Percentiles rank a stretch among this genome's conserved stretches.
Conservation (phyloP, 1,140 invertebrate genomes). For the Drosophila virilis region DNA sequence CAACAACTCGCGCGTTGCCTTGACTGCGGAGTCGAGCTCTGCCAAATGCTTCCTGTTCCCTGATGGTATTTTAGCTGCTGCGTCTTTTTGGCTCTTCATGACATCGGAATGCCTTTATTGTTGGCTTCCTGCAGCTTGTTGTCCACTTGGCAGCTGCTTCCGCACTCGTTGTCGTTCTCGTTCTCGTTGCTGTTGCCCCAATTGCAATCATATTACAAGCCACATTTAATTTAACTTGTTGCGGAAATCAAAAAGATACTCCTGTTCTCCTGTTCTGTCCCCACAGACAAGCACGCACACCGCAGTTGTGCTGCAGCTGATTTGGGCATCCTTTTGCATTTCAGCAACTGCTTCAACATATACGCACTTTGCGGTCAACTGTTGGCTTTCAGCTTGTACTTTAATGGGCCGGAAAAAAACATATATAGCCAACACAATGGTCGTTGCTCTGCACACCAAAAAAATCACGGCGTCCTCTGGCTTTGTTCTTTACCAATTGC, state of each 20-base stretch:
- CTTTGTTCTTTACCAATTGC: conserved; percentile 12
- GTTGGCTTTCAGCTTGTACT: conserved; percentile 38
- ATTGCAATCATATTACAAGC: conserved; percentile 78
- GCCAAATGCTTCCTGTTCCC: conserved; percentile 68
- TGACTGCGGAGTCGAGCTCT: conserved; percentile 3
- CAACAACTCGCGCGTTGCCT: not conserved
- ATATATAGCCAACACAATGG: conserved; percentile 21
- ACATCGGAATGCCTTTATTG: conserved; percentile 63
- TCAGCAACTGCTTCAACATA: conserved; percentile 4
- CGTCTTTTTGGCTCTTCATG: conserved; percentile 5
- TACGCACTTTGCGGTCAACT: conserved; percentile 41
- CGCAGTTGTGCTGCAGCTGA: conserved; percentile 1
- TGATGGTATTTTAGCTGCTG: conserved; percentile 30
- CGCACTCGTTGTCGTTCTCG: conserved; percentile 14
- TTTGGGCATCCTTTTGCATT: conserved; percentile 26
- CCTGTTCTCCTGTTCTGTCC: not conserved
- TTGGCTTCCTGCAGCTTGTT: conserved; percentile 69
- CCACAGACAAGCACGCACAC: conserved; percentile 1
- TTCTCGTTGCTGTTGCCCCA: conserved; percentile 29
- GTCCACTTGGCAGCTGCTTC: conserved; percentile 57
- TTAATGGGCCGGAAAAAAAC: conserved; percentile 61
- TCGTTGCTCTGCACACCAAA: conserved; percentile 38
- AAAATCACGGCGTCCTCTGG: conserved; percentile 12
- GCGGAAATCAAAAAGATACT: conserved; percentile 70
- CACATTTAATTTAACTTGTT: conserved; percentile 79